These are phyloP conservation scores for Propithecus deckenii DNA, from an alignment of 2,797 vertebrate species.

Conservation along the genomic window DNA sequence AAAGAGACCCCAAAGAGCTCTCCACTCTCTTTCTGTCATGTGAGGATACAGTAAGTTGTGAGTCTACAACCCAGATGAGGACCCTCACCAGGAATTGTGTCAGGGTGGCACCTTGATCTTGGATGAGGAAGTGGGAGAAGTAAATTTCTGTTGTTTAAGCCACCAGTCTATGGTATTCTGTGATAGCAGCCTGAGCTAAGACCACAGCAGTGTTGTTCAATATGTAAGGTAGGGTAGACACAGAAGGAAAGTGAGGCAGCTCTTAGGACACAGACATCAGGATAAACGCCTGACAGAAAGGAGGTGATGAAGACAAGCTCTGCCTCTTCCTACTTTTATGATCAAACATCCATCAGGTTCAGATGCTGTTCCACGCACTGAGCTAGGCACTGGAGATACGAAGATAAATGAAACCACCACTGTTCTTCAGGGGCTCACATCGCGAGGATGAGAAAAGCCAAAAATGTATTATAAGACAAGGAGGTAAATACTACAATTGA, in stretches of 20 bases:
- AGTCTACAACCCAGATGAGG: not conserved
- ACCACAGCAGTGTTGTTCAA: not conserved
- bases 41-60: not conserved
- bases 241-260: not conserved
- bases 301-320: not conserved
- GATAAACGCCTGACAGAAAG: not conserved
- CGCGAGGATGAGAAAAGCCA: not conserved
- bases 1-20: not conserved
- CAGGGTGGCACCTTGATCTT: not conserved
- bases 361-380: not conserved
- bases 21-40: not conserved
- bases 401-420: not conserved
- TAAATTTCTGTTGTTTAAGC: not conserved
- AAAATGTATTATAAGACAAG: not conserved
- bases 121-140: not conserved
- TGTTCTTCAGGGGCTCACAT: not conserved
- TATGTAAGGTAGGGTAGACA: not conserved
- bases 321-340: not conserved
- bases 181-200: not conserved
- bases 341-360: not conserved
- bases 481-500: not conserved
- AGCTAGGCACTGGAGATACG: not conserved
- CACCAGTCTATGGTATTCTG: too few species aligned
- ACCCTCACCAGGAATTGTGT: too few species aligned
- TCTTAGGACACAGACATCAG: not conserved